Base-by-base conservation (phyloP, 2,797 vertebrate genomes). In the Chiloscyllium punctatum region DNA sequence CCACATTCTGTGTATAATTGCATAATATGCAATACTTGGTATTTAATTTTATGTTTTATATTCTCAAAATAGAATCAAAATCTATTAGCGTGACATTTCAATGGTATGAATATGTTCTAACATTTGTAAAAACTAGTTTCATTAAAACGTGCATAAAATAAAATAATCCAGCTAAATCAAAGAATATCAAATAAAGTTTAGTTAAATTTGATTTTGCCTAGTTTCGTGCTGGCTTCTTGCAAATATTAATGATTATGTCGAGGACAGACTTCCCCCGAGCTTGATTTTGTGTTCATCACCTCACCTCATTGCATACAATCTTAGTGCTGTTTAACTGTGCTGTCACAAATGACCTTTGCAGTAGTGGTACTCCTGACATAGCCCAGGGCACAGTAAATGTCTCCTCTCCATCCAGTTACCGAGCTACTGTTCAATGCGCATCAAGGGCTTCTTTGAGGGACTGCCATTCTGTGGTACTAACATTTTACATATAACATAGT, bases 61-160 rank as follows among this genome's bases (percentile, higher is more conserved):
- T 74, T 95, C 48, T n/a, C 71, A 95, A 74, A 95, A 57, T 77
- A 95, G 42, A 95, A 95, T 57, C 71, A 71, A 95, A 53, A 95
- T 95, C 71, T 95, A 95, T 95, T 95, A 95, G 74, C 77, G 71
- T n/a, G 48, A 95, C 94, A 95, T 95, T 95, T 95, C 69, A 95
- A 95, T 77, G 33, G 69, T 53, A 72, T 77, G 94, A 72, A 95
- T 95, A 48, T 77, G 71, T 53, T n/a, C 74, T 95, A 77, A 74
- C 69, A 95, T 95, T 33, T 74, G 13, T 27, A 74, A 51, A 48
- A 74, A 95, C 71, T 53, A 53, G 48, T 95, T 74, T 74, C 8
- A 77, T 95, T 77, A 95, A 95, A 95, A 42, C 48, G 95, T 57
- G 94, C 74, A 95, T 95, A 74, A 74, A 95, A 77, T 77, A 53